Conservation (phyloP, 2,888 invertebrate genomes). For the Ernsta delagoae region DNA sequence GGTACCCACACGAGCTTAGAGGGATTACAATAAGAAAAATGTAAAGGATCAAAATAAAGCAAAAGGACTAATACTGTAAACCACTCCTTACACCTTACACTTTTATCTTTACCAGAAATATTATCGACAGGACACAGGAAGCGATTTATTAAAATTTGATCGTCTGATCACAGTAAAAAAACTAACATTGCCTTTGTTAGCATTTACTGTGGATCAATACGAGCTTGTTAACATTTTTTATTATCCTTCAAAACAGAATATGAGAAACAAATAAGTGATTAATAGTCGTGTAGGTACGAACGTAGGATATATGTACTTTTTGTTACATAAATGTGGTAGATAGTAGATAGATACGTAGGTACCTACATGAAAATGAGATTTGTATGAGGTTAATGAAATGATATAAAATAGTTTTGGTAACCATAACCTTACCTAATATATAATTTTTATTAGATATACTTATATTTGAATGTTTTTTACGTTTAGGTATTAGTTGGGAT, state of each 20-base stretch:
- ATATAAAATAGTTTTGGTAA: too few relatives aligned
- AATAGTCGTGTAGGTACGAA: conserved; percentile 19
- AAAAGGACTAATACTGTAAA: conserved; percentile 14
- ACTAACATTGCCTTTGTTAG: conserved; percentile 58
- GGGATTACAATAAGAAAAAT: not conserved
- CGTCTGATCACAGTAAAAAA: conserved; percentile 65
- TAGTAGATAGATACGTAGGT: too few relatives aligned
- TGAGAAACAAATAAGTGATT: conserved; percentile 27
- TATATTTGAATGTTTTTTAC: too few relatives aligned
- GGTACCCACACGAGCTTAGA: not conserved
- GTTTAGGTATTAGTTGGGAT: too few relatives aligned
- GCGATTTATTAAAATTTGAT: conserved; percentile 74
- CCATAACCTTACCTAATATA: too few relatives aligned
- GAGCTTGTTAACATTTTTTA: conserved; percentile 34
- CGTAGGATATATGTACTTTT: too few relatives aligned
- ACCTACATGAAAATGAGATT: too few relatives aligned
- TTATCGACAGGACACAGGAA: conserved; percentile 70
- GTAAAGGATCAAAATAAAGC: conserved; percentile 16
- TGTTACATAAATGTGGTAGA: too few relatives aligned
- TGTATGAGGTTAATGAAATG: too few relatives aligned
- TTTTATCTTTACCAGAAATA: conserved; percentile 45
- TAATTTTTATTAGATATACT: too few relatives aligned
- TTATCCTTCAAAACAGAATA: conserved; percentile 15
- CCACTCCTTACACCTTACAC: conserved; percentile 20
- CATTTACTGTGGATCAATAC: conserved; percentile 41